These are phyloP conservation scores for Mylabris phalerata DNA, from an alignment of 1,140 invertebrate genomes.

Conservation along the genomic window DNA sequence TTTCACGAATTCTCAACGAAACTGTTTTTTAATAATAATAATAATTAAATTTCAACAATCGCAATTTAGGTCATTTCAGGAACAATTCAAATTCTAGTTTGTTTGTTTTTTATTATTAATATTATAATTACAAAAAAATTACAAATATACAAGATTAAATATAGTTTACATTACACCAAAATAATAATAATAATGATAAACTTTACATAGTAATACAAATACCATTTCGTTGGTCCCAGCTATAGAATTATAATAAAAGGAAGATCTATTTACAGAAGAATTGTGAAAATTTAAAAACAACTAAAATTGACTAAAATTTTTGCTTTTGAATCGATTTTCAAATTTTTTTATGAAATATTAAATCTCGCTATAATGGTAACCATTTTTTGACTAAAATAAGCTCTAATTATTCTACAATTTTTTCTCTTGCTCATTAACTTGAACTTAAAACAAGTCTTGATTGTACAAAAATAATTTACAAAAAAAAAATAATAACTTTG, in stretches of 20 bases:
- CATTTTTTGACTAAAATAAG: slow-evolving; percentile 31
- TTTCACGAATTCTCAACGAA: no score
- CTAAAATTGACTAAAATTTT: slow-evolving; percentile 21
- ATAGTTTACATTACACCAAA: slow-evolving; percentile 15
- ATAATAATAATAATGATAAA: slow-evolving; percentile 13
- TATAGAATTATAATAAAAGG: no score
- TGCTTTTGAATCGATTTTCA: slow-evolving; percentile 1
- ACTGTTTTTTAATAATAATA: no score
- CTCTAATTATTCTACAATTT: slow-evolving; percentile 10
- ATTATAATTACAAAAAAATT: slow-evolving; percentile 24
- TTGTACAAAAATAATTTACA: slow-evolving; percentile 16
- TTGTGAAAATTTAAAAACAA: slow-evolving; percentile 16
- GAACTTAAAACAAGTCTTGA: slow-evolving; percentile 16
- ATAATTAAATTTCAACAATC: no score
- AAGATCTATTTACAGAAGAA: no score
- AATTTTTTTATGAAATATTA: no score
- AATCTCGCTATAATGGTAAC: slow-evolving; percentile 25
- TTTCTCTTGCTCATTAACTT: not conserved
- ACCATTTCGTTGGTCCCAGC: slow-evolving; percentile 22
- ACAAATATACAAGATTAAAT: slow-evolving; percentile 30
- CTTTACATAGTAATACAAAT: slow-evolving; percentile 7
- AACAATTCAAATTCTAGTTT: not conserved
- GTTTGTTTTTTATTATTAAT: slow-evolving; percentile 15
- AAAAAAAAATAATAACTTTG: slow-evolving; percentile 14
- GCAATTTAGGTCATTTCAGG: no score